Percentiles rank a stretch among this genome's conserved stretches.
Evolutionary conservation across 2,797 vertebrate genomes (phyloP).

Genomic region (Florisuga fusca): DNA sequence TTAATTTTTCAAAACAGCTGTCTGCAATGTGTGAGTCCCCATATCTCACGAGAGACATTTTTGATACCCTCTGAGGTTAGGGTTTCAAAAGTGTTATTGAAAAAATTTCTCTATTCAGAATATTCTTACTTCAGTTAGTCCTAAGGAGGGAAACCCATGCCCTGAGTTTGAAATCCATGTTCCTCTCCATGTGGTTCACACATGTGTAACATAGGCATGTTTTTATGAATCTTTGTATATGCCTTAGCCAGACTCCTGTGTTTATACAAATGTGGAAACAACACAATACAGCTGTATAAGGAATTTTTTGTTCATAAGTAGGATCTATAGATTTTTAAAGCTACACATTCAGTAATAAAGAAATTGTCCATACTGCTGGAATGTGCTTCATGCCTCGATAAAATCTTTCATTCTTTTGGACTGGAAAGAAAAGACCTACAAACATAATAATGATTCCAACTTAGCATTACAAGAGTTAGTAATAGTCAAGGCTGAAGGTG

Average conservation of each 20-base stretch:
- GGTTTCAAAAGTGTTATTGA: slow-evolving; percentile 51
- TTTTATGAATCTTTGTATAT: slow-evolving; percentile 77
- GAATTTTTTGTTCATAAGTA: slow-evolving; percentile 65
- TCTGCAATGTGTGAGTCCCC: slow-evolving; percentile 57
- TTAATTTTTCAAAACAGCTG: slow-evolving; percentile 50
- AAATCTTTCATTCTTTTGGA: slow-evolving; percentile 53
- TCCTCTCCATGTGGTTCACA: slow-evolving; percentile 73
- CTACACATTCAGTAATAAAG: slow-evolving; percentile 42
- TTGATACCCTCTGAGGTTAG: slow-evolving; percentile 64
- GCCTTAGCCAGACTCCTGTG: slow-evolving; percentile 64
- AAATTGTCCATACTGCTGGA: slow-evolving; percentile 53
- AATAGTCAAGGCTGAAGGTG: slow-evolving; percentile 39
- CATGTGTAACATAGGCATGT: slow-evolving; percentile 71
- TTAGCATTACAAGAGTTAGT: background rate
- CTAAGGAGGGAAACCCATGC: slow-evolving; percentile 14
- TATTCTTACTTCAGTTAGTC: background rate
- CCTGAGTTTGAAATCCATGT: slow-evolving; percentile 35
- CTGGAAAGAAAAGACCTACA: slow-evolving; percentile 9
- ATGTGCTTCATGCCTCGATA: slow-evolving; percentile 42
- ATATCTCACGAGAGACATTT: slow-evolving; percentile 58
- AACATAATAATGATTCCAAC: slow-evolving; percentile 31
- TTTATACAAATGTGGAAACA: slow-evolving; percentile 77
- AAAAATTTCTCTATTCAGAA: slow-evolving; percentile 30
- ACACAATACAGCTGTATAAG: slow-evolving; percentile 70
- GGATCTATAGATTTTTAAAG: slow-evolving; percentile 64